phyloP scores from a whole-genome alignment of 2,113 vertebrate genomes.

The Sarotherodon lohbergeri region DNA sequence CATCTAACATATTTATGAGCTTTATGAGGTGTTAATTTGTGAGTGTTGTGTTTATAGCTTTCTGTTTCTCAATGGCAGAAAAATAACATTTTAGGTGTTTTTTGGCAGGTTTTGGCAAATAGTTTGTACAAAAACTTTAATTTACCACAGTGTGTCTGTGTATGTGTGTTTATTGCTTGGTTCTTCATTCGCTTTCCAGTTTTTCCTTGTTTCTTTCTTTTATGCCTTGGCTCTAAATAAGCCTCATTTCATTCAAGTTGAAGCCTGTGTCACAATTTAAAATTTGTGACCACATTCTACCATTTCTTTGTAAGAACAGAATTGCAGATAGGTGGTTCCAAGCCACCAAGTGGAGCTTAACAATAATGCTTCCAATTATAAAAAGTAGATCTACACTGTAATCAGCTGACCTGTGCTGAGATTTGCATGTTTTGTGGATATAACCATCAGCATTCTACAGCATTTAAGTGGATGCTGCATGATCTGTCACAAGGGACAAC shows the following conservation, averaged over 20 bases:
- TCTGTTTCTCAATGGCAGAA: neutral
- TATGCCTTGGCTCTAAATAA: neutral
- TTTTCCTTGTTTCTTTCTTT: neutral
- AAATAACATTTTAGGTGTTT: neutral
- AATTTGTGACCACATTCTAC: neutral
- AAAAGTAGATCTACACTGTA: neutral
- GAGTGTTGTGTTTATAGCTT: neutral
- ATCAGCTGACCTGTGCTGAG: neutral
- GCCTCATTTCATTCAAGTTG: neutral
- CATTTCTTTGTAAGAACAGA: neutral
- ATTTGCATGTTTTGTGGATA: neutral
- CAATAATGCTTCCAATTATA: neutral
- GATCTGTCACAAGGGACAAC: neutral
- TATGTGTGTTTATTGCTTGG: neutral
- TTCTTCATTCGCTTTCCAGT: neutral
- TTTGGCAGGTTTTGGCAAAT: neutral
- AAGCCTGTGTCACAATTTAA: neutral
- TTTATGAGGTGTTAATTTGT: neutral
- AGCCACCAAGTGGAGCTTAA: neutral
- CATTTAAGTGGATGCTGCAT: neutral
- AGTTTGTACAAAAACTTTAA: neutral
- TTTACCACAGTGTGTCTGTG: neutral
- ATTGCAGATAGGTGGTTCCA: neutral
- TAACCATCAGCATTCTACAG: neutral
- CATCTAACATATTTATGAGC: neutral